Evolutionary conservation across 2,113 vertebrate genomes (phyloP), one percentile per base, ranked within the genome.

Genomic region (Centropus unirufus): DNA sequence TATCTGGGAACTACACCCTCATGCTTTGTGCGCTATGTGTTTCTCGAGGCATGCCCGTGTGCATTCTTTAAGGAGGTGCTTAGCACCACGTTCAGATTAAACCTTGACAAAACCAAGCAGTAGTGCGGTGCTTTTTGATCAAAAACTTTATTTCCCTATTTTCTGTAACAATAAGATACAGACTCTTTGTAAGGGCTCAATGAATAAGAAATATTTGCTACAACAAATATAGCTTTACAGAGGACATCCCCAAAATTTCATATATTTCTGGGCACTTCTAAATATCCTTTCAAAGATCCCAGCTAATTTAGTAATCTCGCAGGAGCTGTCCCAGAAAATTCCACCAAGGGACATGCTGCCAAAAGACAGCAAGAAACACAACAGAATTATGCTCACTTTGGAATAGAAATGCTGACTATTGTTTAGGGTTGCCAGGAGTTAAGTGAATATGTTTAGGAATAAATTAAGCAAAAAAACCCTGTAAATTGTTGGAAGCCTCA

Each of bases 381-480:
- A 72, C 49, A 89, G 68, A 86, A 87, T 77, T 76, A 77, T 26
- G 34, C 75, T 91, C 67, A 42, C 19, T 49, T 82, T 83, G 87
- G 69, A 88, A 81, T 15, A 86, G 82, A 94, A 95, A 86, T 61
- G 73, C 75, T 90, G 85, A 86, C 83, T 93, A 32, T 87, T 94
- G 36, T 78, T 89, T 77, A 61, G 6, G 7, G 44, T 74, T 92
- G 75, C 68, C 82, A 96, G 61, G 44, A 74, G 17, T 77, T 81
- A 78, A 58, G 18, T 49, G 68, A 88, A 88, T 90, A 63, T 83
- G 29, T 86, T 91, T 83, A 72, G 40, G 44, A 27, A 15, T 51
- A 90, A 92, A 95, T 81, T 67, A 90, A 57, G 32, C 47, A 59
- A 83, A 87, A 77, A 77, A 64, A 3, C 0, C 30, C 47, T 32